These are phyloP conservation scores for Barnardius zonarius DNA, from an alignment of 2,113 vertebrate genomes.

Conservation along the genomic window DNA sequence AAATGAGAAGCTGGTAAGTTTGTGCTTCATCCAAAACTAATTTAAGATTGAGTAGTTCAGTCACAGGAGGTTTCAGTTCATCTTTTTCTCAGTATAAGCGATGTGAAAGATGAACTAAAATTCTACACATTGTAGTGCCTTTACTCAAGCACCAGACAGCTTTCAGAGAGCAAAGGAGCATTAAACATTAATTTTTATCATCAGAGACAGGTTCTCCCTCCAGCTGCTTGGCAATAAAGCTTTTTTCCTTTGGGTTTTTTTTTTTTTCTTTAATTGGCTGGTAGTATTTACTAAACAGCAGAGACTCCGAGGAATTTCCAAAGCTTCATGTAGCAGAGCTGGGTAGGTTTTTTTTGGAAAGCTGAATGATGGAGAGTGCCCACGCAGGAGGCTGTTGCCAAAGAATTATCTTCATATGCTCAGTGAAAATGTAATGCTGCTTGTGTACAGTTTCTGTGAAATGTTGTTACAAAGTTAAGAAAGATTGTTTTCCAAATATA, in stretches of 20 bases:
- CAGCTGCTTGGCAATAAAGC: background rate
- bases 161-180: background rate
- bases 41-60: background rate
- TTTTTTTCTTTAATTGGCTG: background rate
- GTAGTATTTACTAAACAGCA: background rate
- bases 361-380: background rate
- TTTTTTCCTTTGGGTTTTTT: background rate
- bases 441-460: background rate
- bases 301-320: background rate
- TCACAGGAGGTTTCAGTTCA: background rate
- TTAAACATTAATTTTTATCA: background rate
- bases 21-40: background rate
- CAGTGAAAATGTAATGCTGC: background rate
- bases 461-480: background rate
- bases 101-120: background rate
- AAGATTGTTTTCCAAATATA: slow-evolving; percentile 7
- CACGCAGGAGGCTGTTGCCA: background rate
- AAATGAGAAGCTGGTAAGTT: background rate
- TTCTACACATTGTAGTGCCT: background rate
- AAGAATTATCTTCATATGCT: slow-evolving; percentile 6
- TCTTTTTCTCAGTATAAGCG: background rate
- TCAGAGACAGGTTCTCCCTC: background rate
- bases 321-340: background rate
- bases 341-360: background rate
- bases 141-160: background rate